Base-by-base conservation (phyloP, 2,113 vertebrate genomes). In the Paralichthys olivaceus region DNA sequence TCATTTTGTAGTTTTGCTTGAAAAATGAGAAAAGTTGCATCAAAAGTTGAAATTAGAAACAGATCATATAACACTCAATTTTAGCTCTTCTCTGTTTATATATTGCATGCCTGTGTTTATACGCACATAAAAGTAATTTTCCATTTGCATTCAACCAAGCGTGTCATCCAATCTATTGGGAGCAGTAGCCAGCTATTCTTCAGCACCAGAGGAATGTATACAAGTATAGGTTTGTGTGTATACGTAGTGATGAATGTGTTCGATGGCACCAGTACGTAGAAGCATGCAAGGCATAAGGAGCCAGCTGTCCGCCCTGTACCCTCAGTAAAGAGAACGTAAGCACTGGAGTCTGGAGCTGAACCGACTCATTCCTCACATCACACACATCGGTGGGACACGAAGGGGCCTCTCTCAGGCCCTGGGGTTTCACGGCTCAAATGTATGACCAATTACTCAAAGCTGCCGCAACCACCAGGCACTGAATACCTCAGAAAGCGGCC, bases 291-390 rank as follows among this genome's bases (percentile, higher is more conserved):
- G 61, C 77, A 79, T 71, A 77, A 72, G 66, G 82, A 72, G 63
- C 79, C 93, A 94, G 93, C 92, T 95, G 94, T 75, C 90, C 55
- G 59, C 76, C 23, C 37, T 54, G 69, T 55, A 72, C 49, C 69
- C 23, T 62, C 77, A 74, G 79, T 75, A 78, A 20, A 70, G 78
- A 85, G 85, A 84, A 77, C 71, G 61, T 84, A 73, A 20, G 37
- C 67, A 58, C 25, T 49, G 45, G 60, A 81, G 63, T 34, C 15
- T 66, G 45, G 20, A 79, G 78, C 77, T 79, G 83, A 57, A 73
- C 78, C 54, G 71, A 86, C 67, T 49, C 81, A 88, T 80, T 83
- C 74, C 54, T 81, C 19, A 26, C 84, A 89, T 93, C 81, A 69
- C 40, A 60, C 60, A 80, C 59, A 56, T 8, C 59, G 53, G 28